Base-by-base conservation (phyloP, 2,797 vertebrate species). In the Acropternis orthonyx region DNA sequence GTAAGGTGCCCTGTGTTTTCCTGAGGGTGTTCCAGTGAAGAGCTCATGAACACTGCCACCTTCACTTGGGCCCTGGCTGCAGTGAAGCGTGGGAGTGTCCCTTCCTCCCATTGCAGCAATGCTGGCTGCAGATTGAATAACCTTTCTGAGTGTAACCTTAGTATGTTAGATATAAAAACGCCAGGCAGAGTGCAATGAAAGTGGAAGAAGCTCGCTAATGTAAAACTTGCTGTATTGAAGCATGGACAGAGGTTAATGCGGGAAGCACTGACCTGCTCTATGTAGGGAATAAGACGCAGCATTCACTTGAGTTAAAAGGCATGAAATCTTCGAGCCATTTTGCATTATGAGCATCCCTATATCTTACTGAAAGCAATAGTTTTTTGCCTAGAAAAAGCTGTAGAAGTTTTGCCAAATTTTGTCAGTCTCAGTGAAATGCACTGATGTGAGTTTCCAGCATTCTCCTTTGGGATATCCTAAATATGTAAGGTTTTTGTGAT, bases 11-110 rank as follows among this genome's bases (percentile, higher is more conserved):
- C 12, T 52, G 15, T 54, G 22, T 44, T 83, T 83, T 75, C 34
- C 37, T 34, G 28, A 22, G 44, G 22, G 14, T 11, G 0, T 32
- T 68, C 14, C 20, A 51, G 16, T 21, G 59, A 37, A 44, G 44
- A 67, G 15, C 66, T 27, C 2, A 2, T 15, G 48, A 66, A 2
- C 17, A 2, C 10, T 61, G 17, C 21, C 54, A 20, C 37, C 21
- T 88, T 87, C 28, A 7, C 12, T 56, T 73, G 27, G 4, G 28
- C 73, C 14, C 55, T 78, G 61, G 21, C 12, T 59, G 13, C 41
- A 36, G 7, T 7, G 36, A n/a, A 30, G 39, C 7, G 1, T 0
- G 0, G 21, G 26, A 37, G 2, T 6, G 7, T 46, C 16, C 13
- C 41, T 61, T 76, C 34, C 18, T 80, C 23, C 51, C 32, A 5